Evolutionary conservation across 2,113 vertebrate species (phyloP).

Genomic region (Burhinus oedicnemus): DNA sequence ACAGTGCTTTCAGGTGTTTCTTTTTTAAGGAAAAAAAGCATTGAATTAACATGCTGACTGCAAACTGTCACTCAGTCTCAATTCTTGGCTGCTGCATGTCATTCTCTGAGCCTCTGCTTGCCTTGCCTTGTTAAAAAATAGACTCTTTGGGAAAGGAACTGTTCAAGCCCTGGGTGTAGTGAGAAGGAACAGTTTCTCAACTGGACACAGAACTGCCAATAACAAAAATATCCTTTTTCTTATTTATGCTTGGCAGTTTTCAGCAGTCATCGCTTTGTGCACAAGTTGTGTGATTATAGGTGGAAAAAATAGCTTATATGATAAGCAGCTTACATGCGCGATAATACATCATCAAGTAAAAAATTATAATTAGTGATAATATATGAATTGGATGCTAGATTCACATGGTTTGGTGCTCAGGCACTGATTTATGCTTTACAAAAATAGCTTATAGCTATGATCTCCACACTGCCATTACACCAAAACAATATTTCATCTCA

Average conservation of each 20-base stretch:
- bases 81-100: background rate
- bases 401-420: background rate
- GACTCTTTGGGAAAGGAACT: background rate
- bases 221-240: slow-evolving; percentile 13
- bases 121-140: background rate
- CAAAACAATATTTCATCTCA: slow-evolving; percentile 10
- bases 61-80: background rate
- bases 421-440: background rate
- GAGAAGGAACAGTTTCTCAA: background rate
- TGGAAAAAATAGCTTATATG: slow-evolving; percentile 2
- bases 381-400: background rate
- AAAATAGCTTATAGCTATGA: background rate
- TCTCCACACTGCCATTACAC: background rate
- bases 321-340: background rate
- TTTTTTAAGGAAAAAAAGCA: background rate
- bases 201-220: background rate
- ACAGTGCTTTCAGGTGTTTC: background rate
- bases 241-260: background rate
- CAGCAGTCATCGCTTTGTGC: background rate
- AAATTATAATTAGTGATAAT: slow-evolving; percentile 34
- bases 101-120: background rate
- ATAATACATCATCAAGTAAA: background rate
- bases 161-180: background rate
- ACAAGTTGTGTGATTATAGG: background rate
- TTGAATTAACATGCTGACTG: background rate